Percentiles rank a stretch among this genome's conserved stretches.
phyloP scores from a whole-genome alignment of 1,140 invertebrate species.

The Chymomyza costata region DNA sequence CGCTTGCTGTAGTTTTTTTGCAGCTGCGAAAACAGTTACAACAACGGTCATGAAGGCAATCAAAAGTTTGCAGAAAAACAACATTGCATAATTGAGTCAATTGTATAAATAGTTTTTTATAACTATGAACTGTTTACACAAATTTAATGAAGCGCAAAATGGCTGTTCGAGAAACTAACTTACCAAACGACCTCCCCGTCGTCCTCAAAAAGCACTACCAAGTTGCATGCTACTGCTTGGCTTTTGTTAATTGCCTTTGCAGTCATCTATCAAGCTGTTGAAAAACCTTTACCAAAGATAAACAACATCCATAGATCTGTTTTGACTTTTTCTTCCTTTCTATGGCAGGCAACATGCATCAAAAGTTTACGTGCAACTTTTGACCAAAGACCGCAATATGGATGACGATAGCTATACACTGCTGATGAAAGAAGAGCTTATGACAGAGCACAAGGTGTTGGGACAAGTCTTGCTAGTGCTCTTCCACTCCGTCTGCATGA shows the following conservation, averaged over 20 bases:
- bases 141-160: constrained; percentile 67
- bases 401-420: no score
- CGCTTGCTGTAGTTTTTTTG: constrained; percentile 34
- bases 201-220: constrained; percentile 7
- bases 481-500: no score
- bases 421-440: background rate
- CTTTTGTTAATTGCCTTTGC: constrained; percentile 53
- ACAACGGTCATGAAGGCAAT: no score
- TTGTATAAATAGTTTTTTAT: constrained; percentile 33
- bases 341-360: constrained; percentile 28
- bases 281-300: constrained; percentile 8
- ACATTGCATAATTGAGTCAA: constrained; percentile 55
- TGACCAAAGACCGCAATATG: background rate
- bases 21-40: constrained; percentile 3
- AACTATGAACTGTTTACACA: constrained; percentile 11
- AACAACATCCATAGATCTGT: constrained; percentile 12
- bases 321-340: constrained; percentile 1
- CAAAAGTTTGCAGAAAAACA: constrained; percentile 6
- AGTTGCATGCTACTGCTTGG: constrained; percentile 15
- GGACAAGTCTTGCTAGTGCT: no score
- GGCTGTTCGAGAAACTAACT: constrained; percentile 28
- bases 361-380: constrained; percentile 16
- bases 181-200: background rate
- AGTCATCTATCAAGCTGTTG: constrained; percentile 43
- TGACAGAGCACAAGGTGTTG: background rate